Conservation (phyloP, 2,888 invertebrate species). For the Galerucella calmariensis region DNA sequence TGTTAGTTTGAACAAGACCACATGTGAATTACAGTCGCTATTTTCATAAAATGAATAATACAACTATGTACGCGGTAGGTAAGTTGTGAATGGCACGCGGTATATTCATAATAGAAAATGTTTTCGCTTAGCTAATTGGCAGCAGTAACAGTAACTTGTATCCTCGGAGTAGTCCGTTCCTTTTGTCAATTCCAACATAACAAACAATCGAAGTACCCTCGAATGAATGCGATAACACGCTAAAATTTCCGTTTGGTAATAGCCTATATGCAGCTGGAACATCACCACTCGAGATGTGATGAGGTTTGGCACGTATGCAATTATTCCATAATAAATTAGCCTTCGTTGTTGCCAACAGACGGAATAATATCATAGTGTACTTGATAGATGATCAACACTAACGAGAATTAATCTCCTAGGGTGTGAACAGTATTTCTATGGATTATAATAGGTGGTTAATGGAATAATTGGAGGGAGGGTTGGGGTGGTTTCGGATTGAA, state of each 20-base stretch:
- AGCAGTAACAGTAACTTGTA: background rate
- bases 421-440: constrained; percentile 41
- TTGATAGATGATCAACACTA: constrained; percentile 47
- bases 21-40: too few relatives aligned
- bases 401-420: constrained; percentile 41
- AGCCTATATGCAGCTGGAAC: constrained; percentile 33
- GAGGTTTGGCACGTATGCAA: constrained; percentile 51
- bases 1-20: too few relatives aligned
- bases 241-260: constrained; percentile 32
- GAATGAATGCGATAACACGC: constrained; percentile 18
- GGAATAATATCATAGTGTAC: constrained; percentile 44
- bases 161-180: background rate
- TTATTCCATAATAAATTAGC: constrained; percentile 51
- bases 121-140: too few relatives aligned
- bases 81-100: too few relatives aligned
- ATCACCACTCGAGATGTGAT: constrained; percentile 38
- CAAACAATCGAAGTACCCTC: constrained; percentile 32
- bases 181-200: background rate
- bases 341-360: constrained; percentile 48
- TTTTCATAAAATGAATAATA: too few relatives aligned
- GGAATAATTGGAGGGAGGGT: constrained; percentile 37
- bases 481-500: constrained; percentile 24
- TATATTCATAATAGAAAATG: too few relatives aligned
- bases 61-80: too few relatives aligned
- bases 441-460: constrained; percentile 42